Evolutionary conservation across 1,140 invertebrate genomes (phyloP).

Genomic region (Rhagoletis pomonella): DNA sequence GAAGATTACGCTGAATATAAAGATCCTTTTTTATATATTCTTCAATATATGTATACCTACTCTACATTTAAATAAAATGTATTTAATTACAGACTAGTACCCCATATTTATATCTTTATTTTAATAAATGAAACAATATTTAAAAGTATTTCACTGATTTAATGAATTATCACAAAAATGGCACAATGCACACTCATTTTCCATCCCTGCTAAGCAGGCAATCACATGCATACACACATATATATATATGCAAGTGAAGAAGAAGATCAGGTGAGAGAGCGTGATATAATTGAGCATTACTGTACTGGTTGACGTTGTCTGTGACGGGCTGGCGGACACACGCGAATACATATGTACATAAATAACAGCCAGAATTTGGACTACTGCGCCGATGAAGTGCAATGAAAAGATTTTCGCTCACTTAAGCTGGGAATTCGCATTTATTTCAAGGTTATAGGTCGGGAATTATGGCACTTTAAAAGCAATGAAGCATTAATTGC

Average conservation of each 20-base stretch:
- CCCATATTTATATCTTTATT: too few relatives aligned
- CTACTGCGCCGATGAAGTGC: constrained; percentile 16
- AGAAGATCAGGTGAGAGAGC: background rate
- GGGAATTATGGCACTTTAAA: background rate
- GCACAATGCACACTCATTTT: too few relatives aligned
- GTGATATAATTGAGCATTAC: background rate
- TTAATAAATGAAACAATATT: too few relatives aligned
- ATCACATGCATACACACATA: background rate
- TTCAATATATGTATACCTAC: too few relatives aligned
- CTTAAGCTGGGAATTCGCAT: background rate
- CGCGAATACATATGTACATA: too few relatives aligned
- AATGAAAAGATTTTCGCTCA: background rate
- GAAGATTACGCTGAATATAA: too few relatives aligned
- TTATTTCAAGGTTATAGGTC: background rate
- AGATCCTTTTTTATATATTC: too few relatives aligned
- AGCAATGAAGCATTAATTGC: background rate
- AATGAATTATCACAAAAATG: too few relatives aligned
- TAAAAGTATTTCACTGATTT: too few relatives aligned
- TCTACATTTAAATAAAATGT: too few relatives aligned
- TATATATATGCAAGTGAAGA: background rate
- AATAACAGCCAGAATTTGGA: background rate
- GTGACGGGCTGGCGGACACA: background rate
- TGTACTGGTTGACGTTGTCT: background rate
- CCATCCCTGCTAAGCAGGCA: background rate
- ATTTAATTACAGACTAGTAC: too few relatives aligned